Evolutionary conservation across 2,797 vertebrate species (phyloP).

Genomic region (Malacoraja senta): DNA sequence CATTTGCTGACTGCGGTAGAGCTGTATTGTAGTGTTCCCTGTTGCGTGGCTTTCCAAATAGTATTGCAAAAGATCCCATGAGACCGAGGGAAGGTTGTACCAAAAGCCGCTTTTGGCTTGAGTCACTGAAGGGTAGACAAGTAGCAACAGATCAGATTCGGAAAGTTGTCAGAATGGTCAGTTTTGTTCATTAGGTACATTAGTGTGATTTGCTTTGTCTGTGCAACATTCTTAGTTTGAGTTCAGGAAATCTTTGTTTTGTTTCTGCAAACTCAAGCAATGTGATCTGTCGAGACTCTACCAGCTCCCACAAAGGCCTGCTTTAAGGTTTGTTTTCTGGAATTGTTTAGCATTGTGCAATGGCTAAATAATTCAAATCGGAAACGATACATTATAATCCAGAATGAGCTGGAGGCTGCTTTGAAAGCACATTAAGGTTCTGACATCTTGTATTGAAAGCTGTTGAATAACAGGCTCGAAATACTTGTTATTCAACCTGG

Average conservation of each 20-base stretch:
- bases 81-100: not conserved
- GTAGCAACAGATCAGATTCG: not conserved
- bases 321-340: constrained; percentile 4
- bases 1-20: too few relatives aligned
- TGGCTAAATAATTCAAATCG: not conserved
- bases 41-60: not conserved
- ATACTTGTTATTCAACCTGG: not conserved
- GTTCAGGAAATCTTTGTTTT: constrained; percentile 6
- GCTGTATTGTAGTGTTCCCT: not conserved
- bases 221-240: not conserved
- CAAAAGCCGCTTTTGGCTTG: not conserved
- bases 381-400: not conserved
- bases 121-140: not conserved
- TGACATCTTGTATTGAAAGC: not conserved
- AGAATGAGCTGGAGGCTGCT: constrained; percentile 13
- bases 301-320: not conserved
- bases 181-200: not conserved
- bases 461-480: not conserved
- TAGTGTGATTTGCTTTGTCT: not conserved
- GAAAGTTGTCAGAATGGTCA: not conserved
- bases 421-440: constrained; percentile 23
- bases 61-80: not conserved
- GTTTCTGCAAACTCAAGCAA: not conserved
- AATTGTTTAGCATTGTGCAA: not conserved
- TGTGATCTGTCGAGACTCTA: not conserved